These are phyloP conservation scores for Zaprionus inermis DNA, from an alignment of 1,140 invertebrate genomes.

Conservation along the genomic window DNA sequence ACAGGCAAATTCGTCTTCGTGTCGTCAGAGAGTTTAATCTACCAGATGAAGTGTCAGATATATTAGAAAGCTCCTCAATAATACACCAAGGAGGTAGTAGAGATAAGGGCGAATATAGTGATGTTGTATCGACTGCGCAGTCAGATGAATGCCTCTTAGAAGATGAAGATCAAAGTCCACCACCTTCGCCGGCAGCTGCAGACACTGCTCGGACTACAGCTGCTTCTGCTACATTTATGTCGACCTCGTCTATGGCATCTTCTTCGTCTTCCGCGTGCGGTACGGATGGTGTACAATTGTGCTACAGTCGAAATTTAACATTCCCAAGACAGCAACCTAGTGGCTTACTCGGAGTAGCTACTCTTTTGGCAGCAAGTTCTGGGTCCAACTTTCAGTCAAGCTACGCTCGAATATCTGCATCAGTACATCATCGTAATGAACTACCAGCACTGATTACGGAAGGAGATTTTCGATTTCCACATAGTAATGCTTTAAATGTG, in stretches of 20 bases:
- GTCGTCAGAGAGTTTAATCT: constrained; percentile 97
- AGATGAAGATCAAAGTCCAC: constrained; percentile 73
- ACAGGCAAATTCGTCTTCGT: constrained; percentile 91
- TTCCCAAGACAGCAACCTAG: constrained; percentile 86
- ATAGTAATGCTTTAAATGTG: constrained; percentile 60
- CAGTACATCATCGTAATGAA: constrained; percentile 84
- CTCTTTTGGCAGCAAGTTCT: constrained; percentile 45
- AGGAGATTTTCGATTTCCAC: constrained; percentile 85
- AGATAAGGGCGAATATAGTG: constrained; percentile 39
- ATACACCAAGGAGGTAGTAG: constrained; percentile 40
- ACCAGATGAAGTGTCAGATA: constrained; percentile 95
- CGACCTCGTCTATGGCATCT: constrained; percentile 58
- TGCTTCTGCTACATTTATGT: constrained; percentile 58
- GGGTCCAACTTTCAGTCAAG: constrained; percentile 59
- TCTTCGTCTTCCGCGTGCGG: constrained; percentile 72
- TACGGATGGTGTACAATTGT: constrained; percentile 68
- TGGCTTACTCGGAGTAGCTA: constrained; percentile 65
- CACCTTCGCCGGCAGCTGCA: constrained; percentile 75
- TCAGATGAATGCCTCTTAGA: constrained; percentile 56
- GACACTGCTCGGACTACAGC: constrained; percentile 56
- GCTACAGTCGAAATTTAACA: constrained; percentile 85
- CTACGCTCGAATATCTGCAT: constrained; percentile 67
- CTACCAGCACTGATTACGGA: constrained; percentile 88
- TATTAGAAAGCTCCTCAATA: constrained; percentile 87
- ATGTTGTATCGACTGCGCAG: constrained; percentile 39